Base-by-base conservation (phyloP, 2,113 vertebrate genomes). In the Phalacrocorax carbo region DNA sequence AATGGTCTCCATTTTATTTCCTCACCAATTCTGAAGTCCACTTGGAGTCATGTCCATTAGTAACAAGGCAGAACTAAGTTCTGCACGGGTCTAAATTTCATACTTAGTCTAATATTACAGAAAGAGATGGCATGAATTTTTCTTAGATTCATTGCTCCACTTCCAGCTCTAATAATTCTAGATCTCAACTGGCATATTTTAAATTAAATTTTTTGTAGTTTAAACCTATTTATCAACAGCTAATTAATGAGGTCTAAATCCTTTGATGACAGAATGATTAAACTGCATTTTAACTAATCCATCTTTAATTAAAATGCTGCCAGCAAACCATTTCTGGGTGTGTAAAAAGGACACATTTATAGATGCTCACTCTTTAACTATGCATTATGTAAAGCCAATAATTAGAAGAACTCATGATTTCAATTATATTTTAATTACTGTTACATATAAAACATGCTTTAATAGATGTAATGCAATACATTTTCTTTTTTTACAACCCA, bases 241-340 rank as follows among this genome's bases (percentile, higher is more conserved):
- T 98, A 98, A 98, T 98, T 98, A 98, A 98, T 92, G 96, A 98
- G 92, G 96, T 96, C 94, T 97, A 97, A 97, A 94, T 97, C 96
- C 96, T 98, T 86, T 94, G 95, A 97, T 97, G 98, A 98, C 98
- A 98, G 91, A 95, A 98, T 98, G 98, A 98, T 98, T 98, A 98
- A 98, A 97, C 72, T 94, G 94, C 70, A 79, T 98, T 97, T 97
- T 94, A 98, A 98, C 96, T 98, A 98, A 98, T 98, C 97, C 97
- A 97, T 98, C 98, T 98, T 98, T 98, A 98, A 98, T 98, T 98
- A 98, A 98, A 98, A 97, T 84, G 94, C 95, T 96, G 96, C 84
- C 97, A 96, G 97, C 93, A 97, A 97, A 95, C 95, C 93, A 94
- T 96, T 98, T 97, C 96, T 97, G 94, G 86, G 94, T 96, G 70